Percentiles rank a stretch among this genome's conserved stretches.
phyloP scores from a whole-genome alignment of 2,113 vertebrate genomes.

The Trogon surrucura region DNA sequence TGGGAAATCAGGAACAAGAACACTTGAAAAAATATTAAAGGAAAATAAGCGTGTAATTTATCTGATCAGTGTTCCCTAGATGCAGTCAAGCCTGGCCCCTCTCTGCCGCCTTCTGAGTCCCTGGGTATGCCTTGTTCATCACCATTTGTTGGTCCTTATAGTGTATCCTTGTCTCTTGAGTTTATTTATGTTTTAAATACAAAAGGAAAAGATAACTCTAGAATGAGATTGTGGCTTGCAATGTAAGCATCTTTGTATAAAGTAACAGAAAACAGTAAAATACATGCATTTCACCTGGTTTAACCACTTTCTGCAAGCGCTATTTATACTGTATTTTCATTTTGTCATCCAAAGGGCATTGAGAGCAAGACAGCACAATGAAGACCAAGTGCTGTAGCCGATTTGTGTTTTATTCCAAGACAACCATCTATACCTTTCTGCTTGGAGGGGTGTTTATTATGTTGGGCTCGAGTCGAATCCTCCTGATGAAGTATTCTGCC shows the following conservation, averaged over 20 bases:
- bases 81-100: neutral
- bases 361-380: constrained; percentile 54
- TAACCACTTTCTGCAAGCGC: neutral
- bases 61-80: rapidly evolving
- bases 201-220: rapidly evolving
- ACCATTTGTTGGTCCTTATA: neutral
- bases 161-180: rapidly evolving
- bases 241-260: neutral
- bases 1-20: neutral
- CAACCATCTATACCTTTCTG: constrained; percentile 81
- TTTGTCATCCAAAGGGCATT: constrained; percentile 52
- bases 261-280: neutral
- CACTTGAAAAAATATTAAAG: neutral
- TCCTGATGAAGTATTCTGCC: constrained; percentile 92
- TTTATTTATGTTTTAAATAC: neutral
- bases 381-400: constrained; percentile 64
- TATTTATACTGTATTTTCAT: neutral
- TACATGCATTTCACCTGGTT: neutral
- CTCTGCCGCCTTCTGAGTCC: neutral
- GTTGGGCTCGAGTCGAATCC: constrained; percentile 90
- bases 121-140: neutral
- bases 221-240: neutral
- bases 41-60: rapidly evolving
- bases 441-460: constrained; percentile 85
- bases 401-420: constrained; percentile 74